Evolutionary conservation across 2,797 vertebrate species (phyloP), one percentile per base, ranked within the genome.

Genomic region (Rhinella marina): DNA sequence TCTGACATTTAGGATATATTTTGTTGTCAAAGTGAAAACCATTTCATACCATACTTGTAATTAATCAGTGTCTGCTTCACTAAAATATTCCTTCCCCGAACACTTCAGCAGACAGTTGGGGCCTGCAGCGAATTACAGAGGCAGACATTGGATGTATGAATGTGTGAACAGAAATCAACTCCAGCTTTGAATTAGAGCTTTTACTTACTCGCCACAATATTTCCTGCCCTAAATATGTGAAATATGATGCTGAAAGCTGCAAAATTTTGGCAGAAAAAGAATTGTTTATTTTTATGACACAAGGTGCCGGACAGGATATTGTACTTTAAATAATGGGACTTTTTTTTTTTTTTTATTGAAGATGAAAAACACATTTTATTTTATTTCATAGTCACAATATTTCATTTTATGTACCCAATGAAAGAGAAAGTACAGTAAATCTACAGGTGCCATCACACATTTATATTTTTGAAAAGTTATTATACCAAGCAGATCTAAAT

Each of bases 241-340:
- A 72, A 85, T 88, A 75, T 80, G 62, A 82, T 56, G 66, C 78
- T 85, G 56, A 75, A 59, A 89, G 79, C 79, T 32, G 81, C 72
- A 25, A 75, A 32, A 81, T 48, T 76, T 76, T 56, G 68, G 25
- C 77, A 75, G 78, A 57, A 88, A 52, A 80, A 81, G 48, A 85
- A 72, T 81, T 73, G 75, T 80, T 87, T 88, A 87, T 87, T 88
- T 79, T 80, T 68, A 80, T 78, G 75, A 62, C 62, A 72, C 32
- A 50, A 25, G 21, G n/a, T 57, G 13, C 77, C 66, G 84, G 48
- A 76, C 48, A 50, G 61, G 17, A 86, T 59, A 82, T 68, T 86
- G 57, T 57, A 57, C 25, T 61, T 88, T 85, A 64, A 88, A 88
- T 23, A 80, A 70, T 23, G 7, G 23, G 9, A 10, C 19, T 68